These are phyloP conservation scores for Ips nitidus DNA, from an alignment of 1,140 invertebrate species.

Conservation along the genomic window DNA sequence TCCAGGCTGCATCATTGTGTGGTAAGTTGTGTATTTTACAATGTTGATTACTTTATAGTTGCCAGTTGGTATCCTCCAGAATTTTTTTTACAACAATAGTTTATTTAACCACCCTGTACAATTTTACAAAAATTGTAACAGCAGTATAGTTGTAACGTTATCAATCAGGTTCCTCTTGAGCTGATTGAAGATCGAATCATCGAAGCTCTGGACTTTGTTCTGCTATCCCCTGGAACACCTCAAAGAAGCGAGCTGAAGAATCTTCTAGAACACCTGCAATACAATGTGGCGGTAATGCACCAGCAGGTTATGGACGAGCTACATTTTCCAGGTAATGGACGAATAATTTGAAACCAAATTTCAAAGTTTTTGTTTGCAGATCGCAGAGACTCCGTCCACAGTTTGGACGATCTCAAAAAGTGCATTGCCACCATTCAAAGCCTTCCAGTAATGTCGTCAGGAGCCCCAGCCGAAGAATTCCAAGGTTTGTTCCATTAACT, in stretches of 20 bases:
- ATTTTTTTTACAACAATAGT: neutral
- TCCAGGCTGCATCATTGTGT: constrained; percentile 39
- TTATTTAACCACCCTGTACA: too few species aligned
- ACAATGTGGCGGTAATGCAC: constrained; percentile 47
- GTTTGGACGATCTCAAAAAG: constrained; percentile 43
- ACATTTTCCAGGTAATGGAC: constrained; percentile 28
- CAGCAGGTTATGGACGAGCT: constrained; percentile 45
- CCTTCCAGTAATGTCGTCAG: constrained; percentile 39
- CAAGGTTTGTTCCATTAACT: neutral
- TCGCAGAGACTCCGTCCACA: constrained; percentile 28
- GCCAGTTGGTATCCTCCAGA: neutral
- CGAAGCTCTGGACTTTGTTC: constrained; percentile 40
- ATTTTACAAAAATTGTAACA: too few species aligned
- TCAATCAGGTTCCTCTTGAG: constrained; percentile 37
- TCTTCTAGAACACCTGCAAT: constrained; percentile 43
- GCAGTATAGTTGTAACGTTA: too few species aligned
- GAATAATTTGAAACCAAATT: too few species aligned
- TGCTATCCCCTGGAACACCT: constrained; percentile 24
- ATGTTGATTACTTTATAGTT: too few species aligned
- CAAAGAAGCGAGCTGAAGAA: constrained; percentile 32
- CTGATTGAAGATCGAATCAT: constrained; percentile 44
- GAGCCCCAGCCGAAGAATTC: constrained; percentile 25
- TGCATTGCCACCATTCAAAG: constrained; percentile 43
- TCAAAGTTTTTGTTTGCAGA: neutral
- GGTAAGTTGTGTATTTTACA: neutral